Evolutionary conservation across 2,113 vertebrate species (phyloP), one percentile per base, ranked within the genome.

Genomic region (Dicrurus megarhynchus): DNA sequence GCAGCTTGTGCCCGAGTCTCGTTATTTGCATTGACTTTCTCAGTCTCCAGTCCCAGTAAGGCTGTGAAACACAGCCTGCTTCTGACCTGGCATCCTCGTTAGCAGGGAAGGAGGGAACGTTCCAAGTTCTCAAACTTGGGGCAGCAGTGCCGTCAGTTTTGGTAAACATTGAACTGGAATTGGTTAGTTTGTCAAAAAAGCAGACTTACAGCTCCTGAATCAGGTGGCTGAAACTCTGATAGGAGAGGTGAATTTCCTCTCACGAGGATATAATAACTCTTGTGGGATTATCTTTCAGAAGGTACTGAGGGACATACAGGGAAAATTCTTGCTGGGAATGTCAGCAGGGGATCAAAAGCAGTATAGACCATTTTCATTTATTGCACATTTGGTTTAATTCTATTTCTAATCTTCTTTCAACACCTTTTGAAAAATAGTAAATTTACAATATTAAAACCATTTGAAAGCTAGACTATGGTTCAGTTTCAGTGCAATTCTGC

Each of bases 401-500:
- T 46, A 4, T 59, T 81, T 86, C 42, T 53, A 67, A 37, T 49
- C 12, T 73, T 61, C 26, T 22, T 63, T 73, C 22, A 74, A 27
- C 6, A 33, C 3, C 16, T 75, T 64, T 59, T 49, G 4, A 35
- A 61, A 65, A 84, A 37, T 8, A n/a, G 30, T 39, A 23, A 67
- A 77, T 91, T 94, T 59, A 1, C 28, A 88, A 77, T 57, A 49
- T n/a, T 69, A 56, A 90, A 93, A 42, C 59, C 46, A 82, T 87
- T 84, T 84, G 93, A 75, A 89, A 84, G 39, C 37, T 90, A 86
- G 63, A 80, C 78, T 89, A 61, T 67, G 49, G 35, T 57, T 69
- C 32, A 6, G 53, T 93, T 97, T 91, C 90, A 92, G 65, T 79
- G 64, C 20, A 88, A 50, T 88, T 95, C 79, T 95, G 28, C 63